Evolutionary conservation across 2,113 vertebrate species (phyloP).

Genomic region (Gopherus evgoodei): DNA sequence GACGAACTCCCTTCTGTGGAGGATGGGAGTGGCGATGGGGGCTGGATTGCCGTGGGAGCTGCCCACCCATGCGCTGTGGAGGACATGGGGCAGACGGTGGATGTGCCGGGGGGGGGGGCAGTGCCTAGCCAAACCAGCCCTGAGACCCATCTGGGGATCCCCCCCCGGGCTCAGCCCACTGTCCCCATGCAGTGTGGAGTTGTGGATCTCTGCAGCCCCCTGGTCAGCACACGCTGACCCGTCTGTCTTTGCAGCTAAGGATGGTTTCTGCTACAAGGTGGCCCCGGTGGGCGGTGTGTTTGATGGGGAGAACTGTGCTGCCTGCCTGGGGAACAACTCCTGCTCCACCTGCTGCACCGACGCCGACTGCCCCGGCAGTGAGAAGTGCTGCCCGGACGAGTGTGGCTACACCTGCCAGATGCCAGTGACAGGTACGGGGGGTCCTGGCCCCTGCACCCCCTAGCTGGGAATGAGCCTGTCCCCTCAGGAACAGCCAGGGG

Average conservation of each 20-base stretch:
- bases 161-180: neutral
- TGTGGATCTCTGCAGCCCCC: rapidly evolving
- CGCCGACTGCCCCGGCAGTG: neutral
- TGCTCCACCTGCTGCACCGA: neutral
- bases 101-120: rapidly evolving
- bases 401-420: neutral
- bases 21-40: neutral
- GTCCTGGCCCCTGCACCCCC: neutral
- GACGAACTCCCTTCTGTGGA: neutral
- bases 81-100: rapidly evolving
- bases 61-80: rapidly evolving
- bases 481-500: no score
- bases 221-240: neutral
- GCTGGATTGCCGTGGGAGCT: rapidly evolving
- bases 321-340: neutral
- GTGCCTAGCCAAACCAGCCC: neutral
- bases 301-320: neutral
- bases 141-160: neutral
- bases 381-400: conserved; percentile 71
- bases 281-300: neutral
- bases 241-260: conserved; percentile 26
- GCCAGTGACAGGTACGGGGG: neutral
- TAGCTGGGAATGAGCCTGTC: no score
- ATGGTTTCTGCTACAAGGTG: conserved; percentile 60
- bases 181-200: neutral